Conservation (phyloP, 2,888 invertebrate species). For the Schizotus pectinicornis region DNA sequence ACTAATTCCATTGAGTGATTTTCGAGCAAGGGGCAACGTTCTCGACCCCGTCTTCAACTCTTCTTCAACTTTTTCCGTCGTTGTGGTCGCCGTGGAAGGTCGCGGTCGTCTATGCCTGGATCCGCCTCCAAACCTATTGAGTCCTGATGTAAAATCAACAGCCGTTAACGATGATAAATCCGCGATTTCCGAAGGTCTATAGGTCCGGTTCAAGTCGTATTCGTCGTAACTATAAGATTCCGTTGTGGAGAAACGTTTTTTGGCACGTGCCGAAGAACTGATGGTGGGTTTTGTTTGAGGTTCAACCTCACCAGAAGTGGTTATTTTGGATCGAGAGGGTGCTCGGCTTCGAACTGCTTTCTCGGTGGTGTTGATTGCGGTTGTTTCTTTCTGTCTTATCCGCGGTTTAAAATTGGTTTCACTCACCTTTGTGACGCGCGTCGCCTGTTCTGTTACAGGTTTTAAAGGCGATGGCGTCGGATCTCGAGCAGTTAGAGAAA, state of each 20-base stretch:
- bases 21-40: conserved; percentile 35
- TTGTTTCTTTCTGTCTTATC: conserved; percentile 35
- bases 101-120: conserved; percentile 37
- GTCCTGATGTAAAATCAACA: conserved; percentile 54
- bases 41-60: conserved; percentile 34
- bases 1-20: conserved; percentile 26
- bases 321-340: conserved; percentile 41
- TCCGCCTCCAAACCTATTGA: conserved; percentile 22
- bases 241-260: conserved; percentile 36
- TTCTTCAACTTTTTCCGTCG: conserved; percentile 32
- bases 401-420: conserved; percentile 45
- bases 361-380: conserved; percentile 23
- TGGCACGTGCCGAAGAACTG: conserved; percentile 29
- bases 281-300: conserved; percentile 25
- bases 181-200: conserved; percentile 56
- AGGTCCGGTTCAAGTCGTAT: conserved; percentile 43
- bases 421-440: conserved; percentile 61
- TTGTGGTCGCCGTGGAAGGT: conserved; percentile 28
- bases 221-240: conserved; percentile 43
- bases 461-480: conserved; percentile 42
- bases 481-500: conserved; percentile 43
- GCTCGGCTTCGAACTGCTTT: conserved; percentile 35
- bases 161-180: conserved; percentile 65
- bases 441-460: conserved; percentile 50
- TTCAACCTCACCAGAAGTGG: conserved; percentile 24